phyloP scores from a whole-genome alignment of 1,140 invertebrate genomes.

The Caenorhabditis inopinata region DNA sequence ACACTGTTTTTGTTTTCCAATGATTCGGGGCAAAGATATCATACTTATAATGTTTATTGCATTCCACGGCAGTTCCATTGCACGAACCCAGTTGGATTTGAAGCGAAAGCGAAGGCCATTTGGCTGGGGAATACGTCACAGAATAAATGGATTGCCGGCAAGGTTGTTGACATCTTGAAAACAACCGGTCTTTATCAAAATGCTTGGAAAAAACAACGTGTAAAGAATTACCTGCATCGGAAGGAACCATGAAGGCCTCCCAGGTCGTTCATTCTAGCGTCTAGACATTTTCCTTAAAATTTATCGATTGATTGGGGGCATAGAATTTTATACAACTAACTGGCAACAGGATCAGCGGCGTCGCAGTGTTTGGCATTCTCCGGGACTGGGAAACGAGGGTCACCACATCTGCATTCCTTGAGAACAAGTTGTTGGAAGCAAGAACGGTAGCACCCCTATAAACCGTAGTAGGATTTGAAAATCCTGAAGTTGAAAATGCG shows the following conservation, averaged over 20 bases:
- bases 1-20: not conserved
- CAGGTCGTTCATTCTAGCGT: constrained; percentile 53
- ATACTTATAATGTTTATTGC: constrained; percentile 62
- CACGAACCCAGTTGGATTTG: constrained; percentile 59
- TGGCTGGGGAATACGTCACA: constrained; percentile 61
- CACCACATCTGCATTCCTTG: constrained; percentile 59
- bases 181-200: not conserved
- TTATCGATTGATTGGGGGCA: not conserved
- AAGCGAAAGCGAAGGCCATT: constrained; percentile 59
- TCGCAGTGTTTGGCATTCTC: constrained; percentile 52
- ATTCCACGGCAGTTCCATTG: constrained; percentile 55
- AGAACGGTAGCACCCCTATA: constrained; percentile 62
- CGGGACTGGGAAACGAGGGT: constrained; percentile 61
- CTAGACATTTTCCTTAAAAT: constrained; percentile 59
- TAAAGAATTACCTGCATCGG: constrained; percentile 21
- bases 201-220: too few relatives aligned
- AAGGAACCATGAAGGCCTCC: constrained; percentile 55
- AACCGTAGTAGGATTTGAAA: too few relatives aligned
- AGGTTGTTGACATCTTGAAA: constrained; percentile 58
- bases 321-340: constrained; percentile 8
- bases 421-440: constrained; percentile 62
- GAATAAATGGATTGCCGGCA: constrained; percentile 61
- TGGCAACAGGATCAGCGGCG: constrained; percentile 56
- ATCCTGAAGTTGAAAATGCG: too few relatives aligned
- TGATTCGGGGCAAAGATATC: too few relatives aligned